Percentiles rank a stretch among this genome's conserved stretches.
phyloP scores from a whole-genome alignment of 2,113 vertebrate genomes.

The Catharus fuscescens region DNA sequence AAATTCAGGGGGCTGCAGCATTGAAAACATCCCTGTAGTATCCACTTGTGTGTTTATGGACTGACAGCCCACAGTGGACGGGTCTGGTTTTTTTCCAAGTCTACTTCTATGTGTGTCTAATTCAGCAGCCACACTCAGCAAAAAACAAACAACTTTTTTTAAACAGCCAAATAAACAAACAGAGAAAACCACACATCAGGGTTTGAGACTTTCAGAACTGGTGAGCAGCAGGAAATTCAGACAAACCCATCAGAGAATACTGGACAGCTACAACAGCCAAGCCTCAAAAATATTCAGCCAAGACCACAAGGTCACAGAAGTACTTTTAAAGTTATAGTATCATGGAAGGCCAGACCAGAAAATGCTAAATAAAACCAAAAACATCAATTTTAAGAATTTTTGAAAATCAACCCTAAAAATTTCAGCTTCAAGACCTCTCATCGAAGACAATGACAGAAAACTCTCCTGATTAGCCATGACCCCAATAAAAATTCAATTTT shows the following conservation, averaged over 20 bases:
- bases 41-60: neutral
- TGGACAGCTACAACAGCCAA: neutral
- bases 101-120: neutral
- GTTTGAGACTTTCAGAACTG: neutral
- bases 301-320: neutral
- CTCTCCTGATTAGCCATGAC: neutral
- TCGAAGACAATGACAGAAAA: neutral
- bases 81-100: neutral
- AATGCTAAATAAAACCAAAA: neutral
- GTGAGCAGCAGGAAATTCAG: neutral
- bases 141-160: neutral
- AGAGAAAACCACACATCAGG: neutral
- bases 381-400: neutral
- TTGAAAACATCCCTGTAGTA: neutral
- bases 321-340: neutral
- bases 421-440: neutral
- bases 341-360: neutral
- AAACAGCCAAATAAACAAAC: neutral
- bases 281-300: neutral
- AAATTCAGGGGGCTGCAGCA: neutral
- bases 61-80: neutral
- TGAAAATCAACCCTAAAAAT: neutral
- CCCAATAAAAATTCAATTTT: neutral
- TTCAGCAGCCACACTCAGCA: neutral
- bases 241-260: neutral